Evolutionary conservation across 2,797 vertebrate species (phyloP), one percentile per base, ranked within the genome.

Genomic region (Channa striata): DNA sequence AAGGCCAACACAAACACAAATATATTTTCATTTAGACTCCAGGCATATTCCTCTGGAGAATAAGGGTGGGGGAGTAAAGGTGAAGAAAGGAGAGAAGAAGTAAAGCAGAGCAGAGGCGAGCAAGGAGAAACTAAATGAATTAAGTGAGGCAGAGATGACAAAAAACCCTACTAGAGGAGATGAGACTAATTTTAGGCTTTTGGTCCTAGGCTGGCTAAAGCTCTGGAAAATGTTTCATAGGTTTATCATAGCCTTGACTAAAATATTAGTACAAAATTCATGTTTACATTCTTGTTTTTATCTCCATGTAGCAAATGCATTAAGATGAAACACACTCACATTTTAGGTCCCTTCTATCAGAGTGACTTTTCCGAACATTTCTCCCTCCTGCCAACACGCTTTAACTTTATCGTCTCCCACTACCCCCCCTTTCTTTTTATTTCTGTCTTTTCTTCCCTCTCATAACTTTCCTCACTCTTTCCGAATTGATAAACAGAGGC

Each of bases 401-500:
- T 56, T 67, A 16, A 68, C 47, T 68, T 74, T 37, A 74, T 62
- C 56, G 0, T 67, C 56, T 57, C 56, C 63, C 54, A 52, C 43
- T 30, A 30, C 25, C 25, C 25, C n/a, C 20, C 23, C 13, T 48
- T 50, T 49, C 33, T 62, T 60, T 68, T 52, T 70, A 61, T 58
- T 59, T 83, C 66, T 51, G 57, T 74, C 83, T 84, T 75, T 72
- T 81, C 72, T 43, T 61, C 68, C 78, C 65, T 66, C 81, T 68
- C 78, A 74, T 34, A 30, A 53, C 65, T 66, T 67, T 77, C 78
- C 85, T 82, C 78, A 46, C 81, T 85, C 85, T 80, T 83, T 89
- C 87, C 81, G 76, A 91, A 90, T 87, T 81, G 88, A 93, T 93
- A 93, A 90, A 94, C 92, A 94, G 90, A 94, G 91, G 84, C 90